These are phyloP conservation scores for Menidia beryllina DNA, from an alignment of 2,113 vertebrate genomes.

Conservation along the genomic window DNA sequence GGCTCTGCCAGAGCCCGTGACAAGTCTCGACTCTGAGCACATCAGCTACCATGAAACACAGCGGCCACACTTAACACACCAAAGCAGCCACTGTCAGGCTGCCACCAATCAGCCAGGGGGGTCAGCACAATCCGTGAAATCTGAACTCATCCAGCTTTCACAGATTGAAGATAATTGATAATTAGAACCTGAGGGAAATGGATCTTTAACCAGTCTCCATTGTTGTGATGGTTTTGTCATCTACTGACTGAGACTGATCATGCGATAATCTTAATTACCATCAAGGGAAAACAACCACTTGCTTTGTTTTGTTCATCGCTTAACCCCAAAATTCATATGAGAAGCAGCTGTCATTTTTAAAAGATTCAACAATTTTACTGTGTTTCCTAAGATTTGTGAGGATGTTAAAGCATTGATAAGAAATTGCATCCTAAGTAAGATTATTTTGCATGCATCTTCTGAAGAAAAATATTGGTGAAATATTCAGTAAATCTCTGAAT, in stretches of 20 bases:
- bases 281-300: constrained; percentile 52
- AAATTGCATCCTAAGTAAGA: too few species aligned
- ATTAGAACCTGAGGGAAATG: constrained; percentile 65
- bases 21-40: constrained; percentile 31
- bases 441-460: neutral
- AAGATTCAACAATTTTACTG: neutral
- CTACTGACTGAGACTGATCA: constrained; percentile 49
- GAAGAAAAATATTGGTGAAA: neutral
- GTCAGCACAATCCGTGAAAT: constrained; percentile 57
- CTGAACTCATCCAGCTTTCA: constrained; percentile 39
- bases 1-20: constrained; percentile 32
- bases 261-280: constrained; percentile 47
- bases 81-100: constrained; percentile 37
- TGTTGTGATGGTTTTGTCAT: constrained; percentile 36
- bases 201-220: constrained; percentile 60
- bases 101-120: constrained; percentile 46
- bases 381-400: neutral
- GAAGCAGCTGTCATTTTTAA: constrained; percentile 23
- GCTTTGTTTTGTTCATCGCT: constrained; percentile 37
- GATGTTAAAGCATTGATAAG: neutral
- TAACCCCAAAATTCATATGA: constrained; percentile 13
- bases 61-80: constrained; percentile 34
- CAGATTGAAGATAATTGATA: constrained; percentile 58
- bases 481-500: neutral
- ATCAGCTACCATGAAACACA: constrained; percentile 50